Conservation (phyloP, 2,113 vertebrate genomes). For the Echinops telfairi region DNA sequence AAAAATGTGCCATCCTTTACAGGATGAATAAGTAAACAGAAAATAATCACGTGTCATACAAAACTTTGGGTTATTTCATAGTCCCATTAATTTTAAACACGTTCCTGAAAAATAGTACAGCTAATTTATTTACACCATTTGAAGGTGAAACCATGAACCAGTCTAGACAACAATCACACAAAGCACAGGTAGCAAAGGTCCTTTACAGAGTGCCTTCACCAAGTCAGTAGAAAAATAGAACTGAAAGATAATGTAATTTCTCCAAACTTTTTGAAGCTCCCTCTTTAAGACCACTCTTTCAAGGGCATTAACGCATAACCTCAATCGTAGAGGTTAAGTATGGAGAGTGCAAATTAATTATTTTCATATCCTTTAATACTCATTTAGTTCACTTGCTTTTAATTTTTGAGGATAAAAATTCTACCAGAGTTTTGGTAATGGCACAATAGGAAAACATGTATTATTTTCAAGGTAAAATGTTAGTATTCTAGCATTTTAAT, state of each 20-base stretch:
- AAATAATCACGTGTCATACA: neutral
- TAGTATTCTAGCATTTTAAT: too few relatives aligned
- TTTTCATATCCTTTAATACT: neutral
- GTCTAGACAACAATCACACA: neutral
- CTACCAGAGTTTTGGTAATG: neutral
- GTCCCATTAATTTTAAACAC: conserved; percentile 40
- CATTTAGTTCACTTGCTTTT: neutral
- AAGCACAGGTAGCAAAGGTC: neutral
- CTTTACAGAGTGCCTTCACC: neutral
- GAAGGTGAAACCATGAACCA: neutral
- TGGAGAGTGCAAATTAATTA: neutral
- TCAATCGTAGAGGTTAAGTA: neutral
- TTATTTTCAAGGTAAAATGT: conserved; percentile 31
- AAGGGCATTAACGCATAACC: neutral
- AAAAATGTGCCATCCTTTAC: too few relatives aligned
- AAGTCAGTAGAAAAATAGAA: too few relatives aligned
- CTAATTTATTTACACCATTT: neutral
- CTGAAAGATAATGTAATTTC: too few relatives aligned
- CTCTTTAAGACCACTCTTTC: neutral
- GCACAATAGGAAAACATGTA: neutral
- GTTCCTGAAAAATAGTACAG: neutral
- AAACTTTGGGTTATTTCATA: neutral
- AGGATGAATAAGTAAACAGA: too few relatives aligned
- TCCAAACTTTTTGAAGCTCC: too few relatives aligned
- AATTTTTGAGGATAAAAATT: conserved; percentile 39